Percentiles rank a stretch among this genome's conserved stretches.
Evolutionary conservation across 2,113 vertebrate species (phyloP).

Genomic region (Panthera leo): DNA sequence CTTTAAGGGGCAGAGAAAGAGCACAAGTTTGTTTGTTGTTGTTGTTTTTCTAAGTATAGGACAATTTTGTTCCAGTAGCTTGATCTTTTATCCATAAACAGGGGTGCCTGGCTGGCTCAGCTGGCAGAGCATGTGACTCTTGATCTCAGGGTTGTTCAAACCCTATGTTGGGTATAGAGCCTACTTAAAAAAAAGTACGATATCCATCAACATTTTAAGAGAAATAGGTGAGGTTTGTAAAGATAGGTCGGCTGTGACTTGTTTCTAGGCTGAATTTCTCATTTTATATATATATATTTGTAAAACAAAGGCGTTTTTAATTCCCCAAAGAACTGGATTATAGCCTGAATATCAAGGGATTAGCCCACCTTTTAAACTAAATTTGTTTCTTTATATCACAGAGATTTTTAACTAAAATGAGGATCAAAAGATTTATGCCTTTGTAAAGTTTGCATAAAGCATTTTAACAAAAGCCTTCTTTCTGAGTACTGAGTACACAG

Average conservation of each 20-base stretch:
- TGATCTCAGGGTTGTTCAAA: neutral
- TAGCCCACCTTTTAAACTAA: neutral
- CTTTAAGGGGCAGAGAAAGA: neutral
- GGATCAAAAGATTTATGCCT: neutral
- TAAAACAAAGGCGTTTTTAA: neutral
- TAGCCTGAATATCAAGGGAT: neutral
- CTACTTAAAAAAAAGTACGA: neutral
- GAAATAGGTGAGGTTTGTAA: neutral
- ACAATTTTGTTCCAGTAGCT: neutral
- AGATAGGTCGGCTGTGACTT: neutral
- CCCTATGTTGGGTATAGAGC: neutral
- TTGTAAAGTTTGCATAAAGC: neutral
- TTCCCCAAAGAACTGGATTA: neutral
- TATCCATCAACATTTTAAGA: neutral
- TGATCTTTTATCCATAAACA: neutral
- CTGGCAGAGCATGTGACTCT: neutral
- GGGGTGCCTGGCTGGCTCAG: neutral
- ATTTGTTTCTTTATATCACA: neutral
- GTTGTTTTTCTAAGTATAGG: neutral
- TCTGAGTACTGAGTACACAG: neutral
- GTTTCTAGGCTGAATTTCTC: neutral
- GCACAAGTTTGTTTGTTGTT: neutral
- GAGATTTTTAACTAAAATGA: neutral
- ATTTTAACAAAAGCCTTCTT: neutral
- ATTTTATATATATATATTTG: neutral